Base-by-base conservation (phyloP, 2,797 vertebrate genomes). In the Pelobates cultripes region DNA sequence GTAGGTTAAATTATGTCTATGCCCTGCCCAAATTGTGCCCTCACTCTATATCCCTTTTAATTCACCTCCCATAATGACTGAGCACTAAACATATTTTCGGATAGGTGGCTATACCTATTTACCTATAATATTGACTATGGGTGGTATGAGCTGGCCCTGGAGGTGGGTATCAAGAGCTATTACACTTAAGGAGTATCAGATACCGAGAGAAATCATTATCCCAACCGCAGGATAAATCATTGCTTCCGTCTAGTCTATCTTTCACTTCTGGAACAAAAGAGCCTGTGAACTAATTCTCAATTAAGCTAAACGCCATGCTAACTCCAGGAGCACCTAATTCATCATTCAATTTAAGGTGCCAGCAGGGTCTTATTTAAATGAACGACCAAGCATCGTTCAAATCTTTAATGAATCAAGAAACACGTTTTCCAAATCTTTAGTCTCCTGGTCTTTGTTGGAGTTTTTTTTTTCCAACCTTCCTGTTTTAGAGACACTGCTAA, bases 371-470 rank as follows among this genome's bases (percentile, higher is more conserved):
- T 85, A 85, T 85, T 86, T 86, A 86, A 88, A 89, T 67, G 86
- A 2, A 85, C 71, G 73, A 81, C 82, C 86, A 4, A 83, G 70
- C 10, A 81, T 4, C 70, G 89, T 45, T 90, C 89, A 86, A 91
- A 92, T 88, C 91, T 90, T 64, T 92, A 91, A 92, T 88, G 89
- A 88, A 87, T 89, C 86, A 84, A 85, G 89, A 87, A 89, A 87
- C 86, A 87, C 45, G 12, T 86, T 86, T 87, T 87, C 87, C 53
- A 42, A 82, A 51, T 74, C 0, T 4, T 28, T 51, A 67, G 78
- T 7, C 72, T 70, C 64, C 83, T 17, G 77, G 74, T 85, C 84
- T 80, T 64, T 40, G 7, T 17, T n/a, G 10, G 4, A 17, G 70
- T 17, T 5, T 15, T 6, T 61, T 75, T 44, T 28, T 60, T 60